Percentiles rank a stretch among this genome's conserved stretches.
Evolutionary conservation across 1,140 invertebrate genomes (phyloP).

Genomic region (Conus betulinus): DNA sequence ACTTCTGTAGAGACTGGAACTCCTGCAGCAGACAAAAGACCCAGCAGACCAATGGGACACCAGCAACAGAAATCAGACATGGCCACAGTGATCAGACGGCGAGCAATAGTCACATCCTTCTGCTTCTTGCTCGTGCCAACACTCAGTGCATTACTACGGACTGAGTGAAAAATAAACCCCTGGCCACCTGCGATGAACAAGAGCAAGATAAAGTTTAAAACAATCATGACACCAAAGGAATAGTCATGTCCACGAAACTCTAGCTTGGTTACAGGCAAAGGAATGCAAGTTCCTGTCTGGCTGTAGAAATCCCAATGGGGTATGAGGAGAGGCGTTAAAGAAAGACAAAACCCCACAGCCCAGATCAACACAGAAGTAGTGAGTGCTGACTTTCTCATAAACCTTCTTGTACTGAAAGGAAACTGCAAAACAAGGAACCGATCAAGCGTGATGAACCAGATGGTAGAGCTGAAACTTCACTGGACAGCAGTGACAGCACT

Average conservation of each 20-base stretch:
- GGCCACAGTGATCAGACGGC: slow-evolving; percentile 33
- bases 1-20: slow-evolving; percentile 71
- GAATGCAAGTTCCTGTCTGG: slow-evolving; percentile 49
- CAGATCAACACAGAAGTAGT: slow-evolving; percentile 37
- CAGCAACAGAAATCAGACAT: slow-evolving; percentile 49
- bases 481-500: slow-evolving; percentile 58
- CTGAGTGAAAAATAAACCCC: slow-evolving; percentile 46
- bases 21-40: slow-evolving; percentile 29
- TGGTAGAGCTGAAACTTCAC: slow-evolving; percentile 52
- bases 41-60: slow-evolving; percentile 47
- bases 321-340: slow-evolving; percentile 37
- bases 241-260: slow-evolving; percentile 44
- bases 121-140: neutral
- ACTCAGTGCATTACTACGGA: slow-evolving; percentile 11
- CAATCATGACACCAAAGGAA: slow-evolving; percentile 46
- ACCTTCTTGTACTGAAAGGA: slow-evolving; percentile 49
- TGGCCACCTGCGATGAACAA: slow-evolving; percentile 50
- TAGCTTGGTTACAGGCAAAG: slow-evolving; percentile 46
- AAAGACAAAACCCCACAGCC: slow-evolving; percentile 38
- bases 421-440: slow-evolving; percentile 55
- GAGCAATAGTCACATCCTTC: slow-evolving; percentile 41
- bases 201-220: slow-evolving; percentile 50
- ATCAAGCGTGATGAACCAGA: slow-evolving; percentile 59
- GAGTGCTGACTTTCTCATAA: slow-evolving; percentile 31
- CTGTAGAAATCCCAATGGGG: slow-evolving; percentile 32